phyloP scores from a whole-genome alignment of 2,113 vertebrate genomes.

The Tylochromis polylepis region DNA sequence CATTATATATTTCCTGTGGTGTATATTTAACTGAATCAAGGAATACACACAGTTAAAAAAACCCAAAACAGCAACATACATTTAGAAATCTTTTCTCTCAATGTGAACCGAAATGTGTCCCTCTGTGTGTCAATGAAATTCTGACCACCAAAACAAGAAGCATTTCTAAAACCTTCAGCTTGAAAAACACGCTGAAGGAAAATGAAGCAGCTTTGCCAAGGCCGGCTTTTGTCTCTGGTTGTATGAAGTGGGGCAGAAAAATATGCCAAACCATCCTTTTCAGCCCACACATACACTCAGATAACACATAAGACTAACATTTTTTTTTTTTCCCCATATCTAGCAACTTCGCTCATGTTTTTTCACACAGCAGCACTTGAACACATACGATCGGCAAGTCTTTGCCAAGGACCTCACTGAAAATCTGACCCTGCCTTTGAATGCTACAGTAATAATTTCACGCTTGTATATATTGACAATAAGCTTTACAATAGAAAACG shows the following conservation, averaged over 20 bases:
- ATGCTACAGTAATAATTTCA: background rate
- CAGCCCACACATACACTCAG: background rate
- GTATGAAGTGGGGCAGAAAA: background rate
- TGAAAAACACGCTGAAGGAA: background rate
- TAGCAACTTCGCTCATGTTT: background rate
- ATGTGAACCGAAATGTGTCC: background rate
- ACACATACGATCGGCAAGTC: background rate
- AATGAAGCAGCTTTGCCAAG: slow-evolving; percentile 15
- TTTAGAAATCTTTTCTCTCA: background rate
- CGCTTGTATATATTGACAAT: background rate
- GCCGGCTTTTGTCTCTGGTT: slow-evolving; percentile 29
- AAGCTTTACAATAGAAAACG: background rate
- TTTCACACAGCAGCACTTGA: background rate
- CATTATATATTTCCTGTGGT: background rate
- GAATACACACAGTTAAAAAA: background rate
- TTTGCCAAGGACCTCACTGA: background rate
- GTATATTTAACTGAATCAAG: background rate
- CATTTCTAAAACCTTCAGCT: slow-evolving; percentile 22
- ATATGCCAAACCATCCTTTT: slow-evolving; percentile 13
- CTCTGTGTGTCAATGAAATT: background rate
- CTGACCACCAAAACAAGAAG: background rate
- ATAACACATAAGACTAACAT: background rate
- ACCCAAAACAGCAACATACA: background rate
- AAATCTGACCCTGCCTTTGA: background rate
- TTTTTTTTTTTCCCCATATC: background rate